Evolutionary conservation across 2,113 vertebrate genomes (phyloP).

Genomic region (Melanerpes aurifrons): DNA sequence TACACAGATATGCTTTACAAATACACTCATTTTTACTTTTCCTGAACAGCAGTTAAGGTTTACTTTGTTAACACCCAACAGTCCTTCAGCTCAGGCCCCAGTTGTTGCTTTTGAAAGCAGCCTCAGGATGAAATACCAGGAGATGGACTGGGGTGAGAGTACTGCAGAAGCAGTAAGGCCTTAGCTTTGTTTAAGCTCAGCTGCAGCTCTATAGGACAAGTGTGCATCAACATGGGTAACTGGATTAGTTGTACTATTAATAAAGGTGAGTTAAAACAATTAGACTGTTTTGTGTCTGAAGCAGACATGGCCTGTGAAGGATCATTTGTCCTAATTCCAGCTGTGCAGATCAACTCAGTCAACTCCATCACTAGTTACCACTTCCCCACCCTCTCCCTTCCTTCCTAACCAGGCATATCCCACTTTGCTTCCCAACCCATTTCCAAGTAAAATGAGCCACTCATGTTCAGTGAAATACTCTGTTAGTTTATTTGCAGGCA

Average conservation of each 20-base stretch:
- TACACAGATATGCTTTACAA: background rate
- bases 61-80: background rate
- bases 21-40: background rate
- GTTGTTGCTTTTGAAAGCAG: background rate
- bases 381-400: too few relatives aligned
- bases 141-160: background rate
- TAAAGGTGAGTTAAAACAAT: background rate
- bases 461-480: background rate
- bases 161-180: background rate
- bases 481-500: background rate
- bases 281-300: background rate
- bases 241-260: background rate
- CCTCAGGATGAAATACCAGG: background rate
- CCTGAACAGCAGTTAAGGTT: background rate
- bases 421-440: background rate
- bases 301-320: background rate
- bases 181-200: background rate
- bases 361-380: background rate
- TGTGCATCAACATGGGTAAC: background rate
- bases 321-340: background rate
- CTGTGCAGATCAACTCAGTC: background rate
- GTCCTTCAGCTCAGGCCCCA: background rate
- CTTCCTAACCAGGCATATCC: background rate
- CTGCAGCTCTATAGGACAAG: background rate
- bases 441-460: background rate